Evolutionary conservation across 2,888 invertebrate species (phyloP), one percentile per base, ranked within the genome.

Genomic region (Orthonychiurus folsomi): DNA sequence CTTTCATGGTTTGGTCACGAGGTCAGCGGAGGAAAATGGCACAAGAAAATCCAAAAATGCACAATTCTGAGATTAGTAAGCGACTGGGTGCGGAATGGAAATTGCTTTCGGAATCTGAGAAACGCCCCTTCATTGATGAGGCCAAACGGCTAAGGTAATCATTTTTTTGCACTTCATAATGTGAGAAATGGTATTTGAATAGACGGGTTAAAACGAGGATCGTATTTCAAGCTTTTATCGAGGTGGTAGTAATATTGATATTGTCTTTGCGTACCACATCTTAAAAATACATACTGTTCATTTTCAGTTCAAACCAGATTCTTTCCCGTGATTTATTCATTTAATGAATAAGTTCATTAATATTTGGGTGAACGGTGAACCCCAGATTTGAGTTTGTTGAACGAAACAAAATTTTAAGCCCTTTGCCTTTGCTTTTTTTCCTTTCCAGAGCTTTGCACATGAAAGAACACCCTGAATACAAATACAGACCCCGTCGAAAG

Each of bases 21-120:
- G 86, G 92, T 50, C 93, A 94, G 77, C 81, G 94, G 20, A 83
- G 92, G 61, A 91, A 93, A 78, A 94, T 95, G 75, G 92, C 94
- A 1, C 85, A 89, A 78, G 93, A 94, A 73, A 93, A 94, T 76
- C 94, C 94, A 24, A 81, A 81, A 73, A 81, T 81, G 81, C 81
- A 82, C 76, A 82, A 82, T 74, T 80, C 80, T 5, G 73, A 94
- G 88, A 94, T 95, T 68, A 91, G 90, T 24, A 95, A 94, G 76
- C 81, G 91, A 18, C 81, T 94, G 54, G 94, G 81, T 0, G 89
- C 89, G 0, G 91, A 92, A 77, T 92, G 92, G 92, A 92, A 92
- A 76, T 80, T 89, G 73, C 81, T 92, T 62, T 87, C 86, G 48
- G 92, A 92, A 76, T 83, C 85, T 76, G 89, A 92, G 76, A 92